phyloP scores from a whole-genome alignment of 2,797 vertebrate species.

The Cryptoprocta ferox region DNA sequence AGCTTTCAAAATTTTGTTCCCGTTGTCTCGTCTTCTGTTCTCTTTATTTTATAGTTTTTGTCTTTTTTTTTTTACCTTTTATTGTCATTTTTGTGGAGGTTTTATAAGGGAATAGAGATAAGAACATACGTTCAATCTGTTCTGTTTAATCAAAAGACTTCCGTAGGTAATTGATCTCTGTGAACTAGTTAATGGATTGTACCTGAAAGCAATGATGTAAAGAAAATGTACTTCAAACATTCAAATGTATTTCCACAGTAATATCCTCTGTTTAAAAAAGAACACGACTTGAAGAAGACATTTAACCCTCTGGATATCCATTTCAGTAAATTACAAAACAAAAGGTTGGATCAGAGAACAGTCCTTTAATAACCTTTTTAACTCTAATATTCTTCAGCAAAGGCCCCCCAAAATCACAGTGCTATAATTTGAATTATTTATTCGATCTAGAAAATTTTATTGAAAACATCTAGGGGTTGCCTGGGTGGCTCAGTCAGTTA shows the following conservation, averaged over 20 bases:
- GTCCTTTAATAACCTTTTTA: neutral
- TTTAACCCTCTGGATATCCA: neutral
- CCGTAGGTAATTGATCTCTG: neutral
- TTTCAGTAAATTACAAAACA: constrained; percentile 9
- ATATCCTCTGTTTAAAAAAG: neutral
- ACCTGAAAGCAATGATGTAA: neutral
- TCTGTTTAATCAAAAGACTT: neutral
- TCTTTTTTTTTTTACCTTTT: neutral
- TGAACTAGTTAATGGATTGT: neutral
- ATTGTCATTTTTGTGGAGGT: neutral
- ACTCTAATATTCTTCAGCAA: neutral
- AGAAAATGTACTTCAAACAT: constrained; percentile 5
- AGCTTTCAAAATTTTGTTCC: neutral
- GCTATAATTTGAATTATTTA: constrained; percentile 3
- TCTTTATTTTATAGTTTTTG: constrained; percentile 2
- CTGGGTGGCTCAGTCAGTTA: too few relatives aligned
- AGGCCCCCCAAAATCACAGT: neutral
- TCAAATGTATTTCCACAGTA: neutral
- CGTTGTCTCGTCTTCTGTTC: neutral
- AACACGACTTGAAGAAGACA: neutral
- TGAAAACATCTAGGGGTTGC: neutral
- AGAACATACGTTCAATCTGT: neutral
- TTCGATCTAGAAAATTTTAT: neutral
- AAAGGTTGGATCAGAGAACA: neutral
- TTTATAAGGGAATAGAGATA: neutral